These are phyloP conservation scores for Alloplasta piceator DNA, from an alignment of 2,888 invertebrate genomes.

Conservation along the genomic window DNA sequence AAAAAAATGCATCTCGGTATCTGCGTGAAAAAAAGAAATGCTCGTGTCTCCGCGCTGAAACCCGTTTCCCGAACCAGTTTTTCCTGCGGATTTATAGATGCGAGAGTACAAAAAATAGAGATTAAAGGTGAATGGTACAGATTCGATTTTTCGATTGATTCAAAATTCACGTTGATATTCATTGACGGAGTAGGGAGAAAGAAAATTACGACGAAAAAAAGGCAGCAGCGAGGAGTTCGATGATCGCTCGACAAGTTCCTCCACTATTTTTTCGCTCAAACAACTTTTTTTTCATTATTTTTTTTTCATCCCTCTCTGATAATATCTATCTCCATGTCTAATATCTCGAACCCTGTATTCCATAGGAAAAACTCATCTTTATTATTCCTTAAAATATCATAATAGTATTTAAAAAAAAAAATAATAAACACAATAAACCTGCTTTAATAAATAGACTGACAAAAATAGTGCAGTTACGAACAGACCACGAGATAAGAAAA, in stretches of 20 bases:
- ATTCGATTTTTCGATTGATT: neutral
- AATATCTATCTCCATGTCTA: conserved; percentile 31
- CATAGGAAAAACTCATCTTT: conserved; percentile 52
- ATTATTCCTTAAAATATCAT: conserved; percentile 45
- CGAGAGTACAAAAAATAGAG: conserved; percentile 32
- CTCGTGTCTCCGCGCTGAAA: neutral
- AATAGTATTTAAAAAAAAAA: conserved; percentile 46
- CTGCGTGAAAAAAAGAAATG: conserved; percentile 33
- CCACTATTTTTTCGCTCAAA: neutral
- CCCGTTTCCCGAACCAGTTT: conserved; percentile 22
- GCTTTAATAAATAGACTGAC: conserved; percentile 56
- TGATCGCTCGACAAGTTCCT: conserved; percentile 8
- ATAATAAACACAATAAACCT: conserved; percentile 44
- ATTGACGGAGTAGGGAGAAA: neutral
- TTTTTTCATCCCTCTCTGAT: conserved; percentile 2
- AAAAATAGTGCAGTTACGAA: conserved; percentile 32
- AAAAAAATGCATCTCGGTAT: conserved; percentile 33
- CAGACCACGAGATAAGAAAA: conserved; percentile 4
- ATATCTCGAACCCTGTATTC: conserved; percentile 58
- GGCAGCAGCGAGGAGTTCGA: conserved; percentile 8
- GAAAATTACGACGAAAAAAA: conserved; percentile 1
- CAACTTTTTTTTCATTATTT: neutral
- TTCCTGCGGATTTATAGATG: neutral
- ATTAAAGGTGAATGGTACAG: conserved; percentile 29
- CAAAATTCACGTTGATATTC: neutral